A percentile compares a stretch with the other conserved stretches of the same genome.
These are phyloP conservation scores for Diarsia rubi DNA, from an alignment of 2,888 invertebrate genomes.

Conservation along the genomic window DNA sequence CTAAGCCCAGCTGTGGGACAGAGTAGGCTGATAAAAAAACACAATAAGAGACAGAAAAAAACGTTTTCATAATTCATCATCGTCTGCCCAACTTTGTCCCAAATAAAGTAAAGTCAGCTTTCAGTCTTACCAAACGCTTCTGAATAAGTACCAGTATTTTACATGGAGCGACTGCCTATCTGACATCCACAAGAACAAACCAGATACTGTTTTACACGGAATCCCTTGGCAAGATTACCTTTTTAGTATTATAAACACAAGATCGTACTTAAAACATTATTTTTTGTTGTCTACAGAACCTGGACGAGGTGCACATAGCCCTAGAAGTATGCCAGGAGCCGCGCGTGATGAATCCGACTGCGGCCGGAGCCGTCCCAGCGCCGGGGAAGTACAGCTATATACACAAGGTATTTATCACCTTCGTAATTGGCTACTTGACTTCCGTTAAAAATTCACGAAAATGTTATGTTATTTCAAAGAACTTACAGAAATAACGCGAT, in stretches of 20 bases:
- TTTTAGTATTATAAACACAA: neutral
- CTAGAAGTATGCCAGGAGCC: slow-evolving; percentile 98
- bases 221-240: neutral
- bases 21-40: too few relatives aligned
- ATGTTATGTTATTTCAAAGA: too few relatives aligned
- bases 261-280: neutral
- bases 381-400: slow-evolving; percentile 89
- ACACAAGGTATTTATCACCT: too few relatives aligned
- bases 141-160: neutral
- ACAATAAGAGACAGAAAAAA: too few relatives aligned
- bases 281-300: slow-evolving; percentile 91
- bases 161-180: neutral
- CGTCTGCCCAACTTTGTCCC: neutral
- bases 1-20: too few relatives aligned
- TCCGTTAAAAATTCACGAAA: too few relatives aligned
- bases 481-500: too few relatives aligned
- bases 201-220: neutral
- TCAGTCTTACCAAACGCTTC: neutral
- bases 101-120: neutral
- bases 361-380: slow-evolving; percentile 82
- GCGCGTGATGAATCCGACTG: slow-evolving; percentile 86
- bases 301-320: slow-evolving; percentile 98
- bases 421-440: too few relatives aligned
- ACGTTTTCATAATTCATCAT: too few relatives aligned
- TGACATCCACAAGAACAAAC: neutral